phyloP scores from a whole-genome alignment of 2,888 invertebrate species.

The Resseliella maxima region DNA sequence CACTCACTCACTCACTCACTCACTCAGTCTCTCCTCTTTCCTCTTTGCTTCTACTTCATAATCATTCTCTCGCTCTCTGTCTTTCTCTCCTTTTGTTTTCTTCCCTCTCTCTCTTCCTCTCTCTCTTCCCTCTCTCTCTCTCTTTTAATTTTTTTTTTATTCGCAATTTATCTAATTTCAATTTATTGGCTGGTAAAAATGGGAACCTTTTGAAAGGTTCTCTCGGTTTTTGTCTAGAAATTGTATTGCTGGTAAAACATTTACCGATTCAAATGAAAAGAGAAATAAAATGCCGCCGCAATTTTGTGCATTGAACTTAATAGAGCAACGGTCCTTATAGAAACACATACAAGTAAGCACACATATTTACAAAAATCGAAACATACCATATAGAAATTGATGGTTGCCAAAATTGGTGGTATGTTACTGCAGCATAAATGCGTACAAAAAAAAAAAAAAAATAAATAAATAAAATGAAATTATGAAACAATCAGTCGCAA shows the following conservation, averaged over 20 bases:
- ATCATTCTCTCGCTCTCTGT: too few species aligned
- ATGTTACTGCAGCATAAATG: constrained; percentile 17
- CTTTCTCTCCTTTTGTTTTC: background rate
- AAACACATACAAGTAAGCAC: background rate
- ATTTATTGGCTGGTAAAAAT: background rate
- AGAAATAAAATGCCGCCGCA: background rate
- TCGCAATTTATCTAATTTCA: constrained; percentile 12
- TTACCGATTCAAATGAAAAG: background rate
- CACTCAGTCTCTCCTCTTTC: too few species aligned
- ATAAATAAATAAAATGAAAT: background rate
- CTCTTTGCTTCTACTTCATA: too few species aligned
- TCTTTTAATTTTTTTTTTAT: background rate
- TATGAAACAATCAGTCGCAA: too few species aligned
- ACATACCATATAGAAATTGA: background rate
- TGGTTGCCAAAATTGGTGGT: background rate
- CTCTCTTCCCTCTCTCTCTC: background rate
- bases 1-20: too few species aligned
- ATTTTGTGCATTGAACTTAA: constrained; percentile 14
- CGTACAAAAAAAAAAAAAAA: background rate
- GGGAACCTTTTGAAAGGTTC: background rate
- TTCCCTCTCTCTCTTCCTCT: background rate
- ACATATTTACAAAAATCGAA: background rate
- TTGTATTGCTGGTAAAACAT: background rate
- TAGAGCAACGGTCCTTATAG: background rate
- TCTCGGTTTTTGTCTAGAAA: background rate